A percentile compares a stretch with the other conserved stretches of the same genome.
Evolutionary conservation across 2,797 vertebrate species (phyloP).

Genomic region (Chrysocyon brachyurus): DNA sequence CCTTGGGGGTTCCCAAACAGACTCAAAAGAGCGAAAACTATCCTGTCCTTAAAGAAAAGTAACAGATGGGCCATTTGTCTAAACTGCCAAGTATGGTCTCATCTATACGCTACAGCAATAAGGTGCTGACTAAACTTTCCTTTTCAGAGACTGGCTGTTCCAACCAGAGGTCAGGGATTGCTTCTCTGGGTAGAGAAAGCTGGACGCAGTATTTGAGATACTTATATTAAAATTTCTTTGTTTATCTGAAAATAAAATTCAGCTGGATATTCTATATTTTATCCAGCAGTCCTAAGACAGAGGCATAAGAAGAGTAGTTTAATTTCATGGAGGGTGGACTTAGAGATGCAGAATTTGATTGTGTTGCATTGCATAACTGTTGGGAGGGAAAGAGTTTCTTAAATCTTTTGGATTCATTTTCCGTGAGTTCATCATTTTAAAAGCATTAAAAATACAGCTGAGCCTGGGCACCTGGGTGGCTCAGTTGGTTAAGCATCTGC

Average conservation of each 20-base stretch:
- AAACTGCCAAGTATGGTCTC: not conserved
- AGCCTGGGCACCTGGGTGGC: too few relatives aligned
- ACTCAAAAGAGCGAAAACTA: not conserved
- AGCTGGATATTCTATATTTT: not conserved
- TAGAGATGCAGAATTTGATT: not conserved
- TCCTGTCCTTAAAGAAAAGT: not conserved
- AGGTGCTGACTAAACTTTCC: not conserved
- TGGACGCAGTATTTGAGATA: not conserved
- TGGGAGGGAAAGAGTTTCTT: not conserved
- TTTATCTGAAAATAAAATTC: not conserved
- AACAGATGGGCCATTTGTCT: not conserved
- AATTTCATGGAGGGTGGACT: not conserved
- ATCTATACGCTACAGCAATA: fast-evolving
- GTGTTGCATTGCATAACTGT: not conserved
- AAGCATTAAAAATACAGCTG: not conserved
- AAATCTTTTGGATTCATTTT: not conserved
- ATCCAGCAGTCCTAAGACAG: not conserved
- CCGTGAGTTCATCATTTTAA: not conserved
- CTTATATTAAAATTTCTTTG: not conserved
- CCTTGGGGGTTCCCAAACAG: not conserved
- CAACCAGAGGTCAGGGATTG: not conserved
- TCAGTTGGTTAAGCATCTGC: too few relatives aligned
- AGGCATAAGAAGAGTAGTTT: not conserved
- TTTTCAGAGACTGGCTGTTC: not conserved
- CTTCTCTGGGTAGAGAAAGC: not conserved